Evolutionary conservation across 1,140 invertebrate species (phyloP).

Genomic region (Epicauta chinensis): DNA sequence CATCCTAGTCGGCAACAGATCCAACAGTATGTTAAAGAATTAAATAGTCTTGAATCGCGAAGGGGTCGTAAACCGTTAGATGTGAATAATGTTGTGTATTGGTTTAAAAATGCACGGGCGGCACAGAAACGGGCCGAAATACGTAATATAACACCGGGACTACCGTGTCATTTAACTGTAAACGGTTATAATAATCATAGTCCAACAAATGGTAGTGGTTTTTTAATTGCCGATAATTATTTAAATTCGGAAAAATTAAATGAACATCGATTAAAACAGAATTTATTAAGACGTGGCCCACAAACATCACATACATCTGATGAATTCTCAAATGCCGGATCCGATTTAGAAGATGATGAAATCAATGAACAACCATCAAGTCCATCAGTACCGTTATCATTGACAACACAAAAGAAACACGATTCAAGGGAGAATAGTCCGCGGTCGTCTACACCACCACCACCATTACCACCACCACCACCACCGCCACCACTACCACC

Average conservation of each 20-base stretch:
- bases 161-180: slow-evolving; percentile 48
- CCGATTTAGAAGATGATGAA: slow-evolving; percentile 57
- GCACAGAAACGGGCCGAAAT: slow-evolving; percentile 86
- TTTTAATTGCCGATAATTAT: slow-evolving; percentile 48
- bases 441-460: slow-evolving; percentile 30
- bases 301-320: slow-evolving; percentile 51
- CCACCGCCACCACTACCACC: no score
- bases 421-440: slow-evolving; percentile 39
- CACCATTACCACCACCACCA: slow-evolving; percentile 18
- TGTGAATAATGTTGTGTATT: slow-evolving; percentile 96
- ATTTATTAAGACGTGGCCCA: slow-evolving; percentile 42
- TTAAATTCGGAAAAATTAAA: slow-evolving; percentile 44
- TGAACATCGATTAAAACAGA: slow-evolving; percentile 48
- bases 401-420: slow-evolving; percentile 49
- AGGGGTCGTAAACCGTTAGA: slow-evolving; percentile 89
- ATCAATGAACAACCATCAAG: slow-evolving; percentile 51
- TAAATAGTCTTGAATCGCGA: slow-evolving; percentile 87
- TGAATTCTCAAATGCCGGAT: slow-evolving; percentile 52
- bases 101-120: slow-evolving; percentile 97
- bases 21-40: slow-evolving; percentile 87
- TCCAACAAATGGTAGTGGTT: slow-evolving; percentile 51
- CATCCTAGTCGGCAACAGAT: slow-evolving; percentile 92
- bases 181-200: slow-evolving; percentile 60
- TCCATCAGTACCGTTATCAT: slow-evolving; percentile 59
- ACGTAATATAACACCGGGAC: slow-evolving; percentile 49